Base-by-base conservation (phyloP, 2,113 vertebrate genomes). In the Sinocyclocheilus anophthalmus region DNA sequence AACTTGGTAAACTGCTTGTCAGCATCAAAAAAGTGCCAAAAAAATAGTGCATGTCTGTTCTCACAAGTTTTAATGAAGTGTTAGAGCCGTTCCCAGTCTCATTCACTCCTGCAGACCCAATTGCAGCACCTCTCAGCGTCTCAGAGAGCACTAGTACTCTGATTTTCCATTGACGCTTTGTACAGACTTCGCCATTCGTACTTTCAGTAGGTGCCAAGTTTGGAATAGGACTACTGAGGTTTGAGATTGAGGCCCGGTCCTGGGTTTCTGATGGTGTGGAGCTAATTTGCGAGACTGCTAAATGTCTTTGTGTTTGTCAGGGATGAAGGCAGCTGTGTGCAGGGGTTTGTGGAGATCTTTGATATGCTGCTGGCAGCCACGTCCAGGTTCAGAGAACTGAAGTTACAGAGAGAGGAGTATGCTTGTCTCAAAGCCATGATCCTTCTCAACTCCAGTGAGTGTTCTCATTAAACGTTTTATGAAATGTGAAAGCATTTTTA, bases 381-480 rank as follows among this genome's bases (percentile, higher is more conserved):
- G 24, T 96, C 97, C 26, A 94, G 97, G 86, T 96, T 99, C 89
- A 94, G 97, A 83, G 97, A 99, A 91, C 95, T 99, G 89, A 97
- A 97, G 78, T 95, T 99, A 85, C 97, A 97, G 94, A 96, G 96
- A 91, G 97, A 98, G 90, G 98, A 99, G 90, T 99, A 97, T 69
- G 93, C 99, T 84, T 99, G 98, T 92, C 97, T 99, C 92, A 99
- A 99, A 95, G 96, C 96, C 93, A 97, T 99, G 97, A 96, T 99
- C 90, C 97, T 99, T 79, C 97, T 99, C 80, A 99, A 99, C 94
- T 97, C 98, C 92, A 99, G 98, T 99, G 93, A 97, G 98, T 97
- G 22, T 57, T 18, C 7, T 67, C 39, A 75, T 4, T 33, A 6
- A 10, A 33, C 2, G 10, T 14, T 7, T 45, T 50, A 45, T 67